Conservation (phyloP, 2,797 vertebrate species). For the Chaunax sp. region DNA sequence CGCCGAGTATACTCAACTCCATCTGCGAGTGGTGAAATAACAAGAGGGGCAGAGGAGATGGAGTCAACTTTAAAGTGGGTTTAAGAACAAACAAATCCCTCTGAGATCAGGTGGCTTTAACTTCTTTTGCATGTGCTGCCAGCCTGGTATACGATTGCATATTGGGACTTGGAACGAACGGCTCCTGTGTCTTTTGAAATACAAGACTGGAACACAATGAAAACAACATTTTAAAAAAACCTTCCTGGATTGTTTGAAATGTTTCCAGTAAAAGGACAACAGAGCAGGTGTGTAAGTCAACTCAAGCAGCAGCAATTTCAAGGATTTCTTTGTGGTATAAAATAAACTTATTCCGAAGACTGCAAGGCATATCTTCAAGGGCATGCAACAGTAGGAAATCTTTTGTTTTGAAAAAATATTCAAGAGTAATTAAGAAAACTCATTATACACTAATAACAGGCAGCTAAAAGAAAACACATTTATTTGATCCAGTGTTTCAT, state of each 20-base stretch:
- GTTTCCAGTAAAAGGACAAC: slow-evolving; percentile 42
- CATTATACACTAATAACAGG: slow-evolving; percentile 12
- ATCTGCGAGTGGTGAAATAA: slow-evolving; percentile 28
- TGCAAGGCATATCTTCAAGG: slow-evolving; percentile 39
- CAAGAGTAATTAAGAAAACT: slow-evolving; percentile 34
- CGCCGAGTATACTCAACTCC: slow-evolving; percentile 36
- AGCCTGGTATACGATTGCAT: slow-evolving; percentile 9
- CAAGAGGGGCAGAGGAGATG: slow-evolving; percentile 21
- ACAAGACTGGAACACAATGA: slow-evolving; percentile 17
- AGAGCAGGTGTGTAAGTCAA: slow-evolving; percentile 40
- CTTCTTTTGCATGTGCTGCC: slow-evolving; percentile 26
- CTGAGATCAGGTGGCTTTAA: slow-evolving; percentile 32
- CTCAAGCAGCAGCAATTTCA: slow-evolving; percentile 28
- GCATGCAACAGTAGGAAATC: slow-evolving; percentile 1
- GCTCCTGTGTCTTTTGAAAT: slow-evolving; percentile 32
- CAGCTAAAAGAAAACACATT: slow-evolving; percentile 42
- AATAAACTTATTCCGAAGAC: slow-evolving; percentile 31
- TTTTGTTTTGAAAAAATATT: slow-evolving; percentile 23
- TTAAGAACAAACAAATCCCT: slow-evolving; percentile 59
- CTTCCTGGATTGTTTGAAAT: slow-evolving; percentile 43
- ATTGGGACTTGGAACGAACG: neutral
- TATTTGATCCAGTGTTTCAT: slow-evolving; percentile 50
- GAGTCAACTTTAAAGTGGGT: slow-evolving; percentile 49
- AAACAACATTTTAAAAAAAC: slow-evolving; percentile 31
- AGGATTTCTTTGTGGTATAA: slow-evolving; percentile 35